Evolutionary conservation across 1,140 invertebrate genomes (phyloP).

Genomic region (Heterodera carotae): DNA sequence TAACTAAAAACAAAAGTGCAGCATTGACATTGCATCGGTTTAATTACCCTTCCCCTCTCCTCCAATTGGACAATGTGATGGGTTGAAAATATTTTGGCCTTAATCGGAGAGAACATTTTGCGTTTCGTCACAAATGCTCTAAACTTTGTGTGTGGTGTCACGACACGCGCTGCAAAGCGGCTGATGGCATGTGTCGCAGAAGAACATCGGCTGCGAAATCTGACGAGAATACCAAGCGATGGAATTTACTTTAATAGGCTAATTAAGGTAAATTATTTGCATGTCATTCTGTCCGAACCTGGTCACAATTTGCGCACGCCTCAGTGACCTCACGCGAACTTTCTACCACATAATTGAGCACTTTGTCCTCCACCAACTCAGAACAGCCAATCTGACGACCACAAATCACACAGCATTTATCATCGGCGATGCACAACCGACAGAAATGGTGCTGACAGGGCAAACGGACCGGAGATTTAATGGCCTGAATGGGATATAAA

Average conservation of each 20-base stretch:
- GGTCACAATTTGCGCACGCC: constrained; percentile 63
- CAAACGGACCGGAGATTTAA: constrained; percentile 33
- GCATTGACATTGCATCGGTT: neutral
- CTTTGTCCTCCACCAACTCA: constrained; percentile 19
- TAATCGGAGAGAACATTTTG: constrained; percentile 20
- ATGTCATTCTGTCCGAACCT: constrained; percentile 31
- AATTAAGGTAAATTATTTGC: neutral
- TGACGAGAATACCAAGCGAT: constrained; percentile 34
- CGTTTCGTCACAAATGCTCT: constrained; percentile 15
- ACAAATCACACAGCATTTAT: constrained; percentile 14
- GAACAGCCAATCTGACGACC: constrained; percentile 1
- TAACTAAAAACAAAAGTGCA: constrained; percentile 1
- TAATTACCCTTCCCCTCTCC: constrained; percentile 46
- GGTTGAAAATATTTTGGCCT: constrained; percentile 60
- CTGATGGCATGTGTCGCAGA: constrained; percentile 65
- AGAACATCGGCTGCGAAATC: constrained; percentile 60
- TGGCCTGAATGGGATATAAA: constrained; percentile 13
- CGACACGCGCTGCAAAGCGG: constrained; percentile 57
- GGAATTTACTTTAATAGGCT: constrained; percentile 14
- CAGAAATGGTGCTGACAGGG: constrained; percentile 44
- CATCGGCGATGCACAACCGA: constrained; percentile 25
- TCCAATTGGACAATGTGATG: constrained; percentile 59
- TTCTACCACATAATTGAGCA: constrained; percentile 56
- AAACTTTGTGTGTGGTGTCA: constrained; percentile 51
- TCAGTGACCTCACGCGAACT: constrained; percentile 57